A percentile compares a stretch with the other conserved stretches of the same genome.
Conservation (phyloP, 37 sponge, comb jelly and placozoan species). For the Spongilla lacustris region DNA sequence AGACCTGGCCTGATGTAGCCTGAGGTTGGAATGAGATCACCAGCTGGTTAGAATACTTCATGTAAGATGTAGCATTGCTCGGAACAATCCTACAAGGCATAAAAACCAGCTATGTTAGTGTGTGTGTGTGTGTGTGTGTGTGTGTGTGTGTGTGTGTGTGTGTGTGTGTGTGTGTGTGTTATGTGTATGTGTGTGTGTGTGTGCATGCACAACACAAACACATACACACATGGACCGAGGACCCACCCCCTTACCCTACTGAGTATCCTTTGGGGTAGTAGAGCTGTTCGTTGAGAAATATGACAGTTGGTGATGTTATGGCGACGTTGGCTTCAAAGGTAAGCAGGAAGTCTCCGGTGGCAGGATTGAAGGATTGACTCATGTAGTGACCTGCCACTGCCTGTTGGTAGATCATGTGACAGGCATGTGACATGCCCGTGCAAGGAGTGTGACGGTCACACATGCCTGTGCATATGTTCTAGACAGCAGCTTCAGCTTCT, state of each 20-base stretch:
- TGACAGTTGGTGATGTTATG: constrained; percentile 27
- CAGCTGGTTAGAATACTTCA: not conserved
- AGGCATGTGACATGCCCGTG: too few relatives aligned
- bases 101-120: too few relatives aligned
- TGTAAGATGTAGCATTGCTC: not conserved
- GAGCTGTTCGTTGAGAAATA: constrained; percentile 71
- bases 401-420: constrained; percentile 35
- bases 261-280: constrained; percentile 71
- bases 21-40: not conserved
- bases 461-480: constrained; percentile 72
- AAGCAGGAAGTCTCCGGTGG: constrained; percentile 40
- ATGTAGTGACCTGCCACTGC: constrained; percentile 64
- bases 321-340: constrained; percentile 19
- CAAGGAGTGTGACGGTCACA: too few relatives aligned
- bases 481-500: constrained; percentile 64
- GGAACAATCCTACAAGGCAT: not conserved
- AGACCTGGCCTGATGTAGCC: not conserved
- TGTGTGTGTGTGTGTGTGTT: not conserved
- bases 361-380: constrained; percentile 48
- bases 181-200: not conserved
- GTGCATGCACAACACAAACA: not conserved
- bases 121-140: not conserved
- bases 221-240: too few relatives aligned
- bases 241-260: constrained; percentile 53
- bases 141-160: not conserved